phyloP scores from a whole-genome alignment of 2,113 vertebrate genomes.

The Sardina pilchardus region DNA sequence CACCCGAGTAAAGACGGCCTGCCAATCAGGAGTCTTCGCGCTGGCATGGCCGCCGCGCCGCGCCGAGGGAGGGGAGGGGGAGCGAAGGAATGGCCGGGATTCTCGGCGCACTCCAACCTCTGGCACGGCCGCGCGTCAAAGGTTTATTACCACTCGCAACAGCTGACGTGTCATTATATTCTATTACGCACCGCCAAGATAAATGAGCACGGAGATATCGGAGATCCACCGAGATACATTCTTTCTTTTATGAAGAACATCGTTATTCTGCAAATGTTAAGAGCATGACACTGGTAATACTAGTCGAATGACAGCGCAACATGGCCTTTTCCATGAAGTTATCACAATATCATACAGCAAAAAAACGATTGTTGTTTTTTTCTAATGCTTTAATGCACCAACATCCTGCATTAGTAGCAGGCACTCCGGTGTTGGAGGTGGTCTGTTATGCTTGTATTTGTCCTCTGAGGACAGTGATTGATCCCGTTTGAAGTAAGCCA shows the following conservation, averaged over 20 bases:
- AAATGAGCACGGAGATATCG: neutral
- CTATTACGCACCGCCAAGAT: neutral
- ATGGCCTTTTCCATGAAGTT: neutral
- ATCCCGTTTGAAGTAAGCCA: slow-evolving; percentile 54
- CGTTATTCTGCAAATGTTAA: neutral
- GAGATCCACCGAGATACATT: neutral
- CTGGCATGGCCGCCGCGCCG: slow-evolving; percentile 13
- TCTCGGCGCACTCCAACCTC: neutral
- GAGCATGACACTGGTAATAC: neutral
- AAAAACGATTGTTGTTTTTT: neutral
- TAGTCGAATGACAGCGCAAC: neutral
- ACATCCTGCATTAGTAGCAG: neutral
- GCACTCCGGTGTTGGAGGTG: neutral
- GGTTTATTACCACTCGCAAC: neutral
- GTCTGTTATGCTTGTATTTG: slow-evolving; percentile 32
- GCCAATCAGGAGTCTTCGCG: slow-evolving; percentile 55
- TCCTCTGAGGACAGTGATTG: slow-evolving; percentile 54
- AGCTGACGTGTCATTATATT: neutral
- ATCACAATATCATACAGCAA: neutral
- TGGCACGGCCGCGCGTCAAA: neutral
- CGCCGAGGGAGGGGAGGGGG: too few relatives aligned
- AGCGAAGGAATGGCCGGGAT: neutral
- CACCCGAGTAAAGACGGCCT: slow-evolving; percentile 54
- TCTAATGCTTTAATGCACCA: neutral
- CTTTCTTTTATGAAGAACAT: neutral